Base-by-base conservation (phyloP, 1,140 invertebrate species). In the Brachionus plicatilis region DNA sequence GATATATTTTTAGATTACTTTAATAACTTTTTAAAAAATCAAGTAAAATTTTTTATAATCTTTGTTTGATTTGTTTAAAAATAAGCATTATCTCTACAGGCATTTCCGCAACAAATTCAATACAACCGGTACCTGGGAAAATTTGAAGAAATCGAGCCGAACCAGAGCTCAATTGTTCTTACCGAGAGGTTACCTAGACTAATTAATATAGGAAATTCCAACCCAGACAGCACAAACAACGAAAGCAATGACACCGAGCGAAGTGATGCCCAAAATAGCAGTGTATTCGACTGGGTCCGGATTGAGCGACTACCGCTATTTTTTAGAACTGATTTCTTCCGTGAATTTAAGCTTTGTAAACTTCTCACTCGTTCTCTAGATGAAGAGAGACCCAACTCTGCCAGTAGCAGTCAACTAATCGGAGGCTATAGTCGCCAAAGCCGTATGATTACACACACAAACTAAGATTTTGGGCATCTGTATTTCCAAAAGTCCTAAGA, bases 1-100 rank as follows among this genome's bases (percentile, higher is more conserved):
- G 89, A 90, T 84, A 86, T 89, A 8, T 90, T 90, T 85, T 85
- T 90, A 82, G 89, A 90, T 68, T 90, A 89, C 85, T 90, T 90
- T 87, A 90, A 90, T 86, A 88, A 87, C 24, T 90, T 90, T 82
- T 86, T 90, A 9, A 85, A 86, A 20, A 85, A 89, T 33, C 88
- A 88, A 20, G 89, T 90, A 86, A 76, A 43, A 45, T 43, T 17
- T 24, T 27, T 53, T 24, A 29, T 75, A 43, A 75, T 43, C 14
- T 75, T 24, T 27, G 2, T 33, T 12, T 37, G 27, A 12, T 20
- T 29, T 24, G 3, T 11, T 45, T 45, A 1, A 75, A 45, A 66
- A 80, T 24, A 47, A 1, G 2, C 4, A n/a, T 79, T 27, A 33
- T 56, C 8, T 66, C 60, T 60, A 5, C 14, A 68, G 41, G 53